These are phyloP conservation scores for Phycodurus eques DNA, from an alignment of 2,113 vertebrate genomes.

Conservation along the genomic window DNA sequence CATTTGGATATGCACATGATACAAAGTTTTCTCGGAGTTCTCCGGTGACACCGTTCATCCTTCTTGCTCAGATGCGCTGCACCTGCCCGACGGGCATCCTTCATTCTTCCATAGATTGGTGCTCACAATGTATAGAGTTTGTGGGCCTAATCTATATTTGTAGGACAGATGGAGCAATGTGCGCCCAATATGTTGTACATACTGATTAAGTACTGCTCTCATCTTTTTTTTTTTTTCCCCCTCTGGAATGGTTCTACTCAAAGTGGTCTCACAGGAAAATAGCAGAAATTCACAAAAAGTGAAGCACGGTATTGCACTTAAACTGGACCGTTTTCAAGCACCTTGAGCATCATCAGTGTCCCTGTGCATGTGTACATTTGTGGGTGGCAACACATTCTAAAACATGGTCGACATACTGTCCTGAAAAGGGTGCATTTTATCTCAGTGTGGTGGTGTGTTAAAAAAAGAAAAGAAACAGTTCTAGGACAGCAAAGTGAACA, in stretches of 20 bases:
- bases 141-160: slow-evolving; percentile 12
- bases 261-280: not conserved
- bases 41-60: not conserved
- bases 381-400: not conserved
- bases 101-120: slow-evolving; percentile 13
- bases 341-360: not conserved
- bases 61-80: slow-evolving; percentile 12
- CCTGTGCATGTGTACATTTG: not conserved
- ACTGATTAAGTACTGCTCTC: not conserved
- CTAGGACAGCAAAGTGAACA: not conserved
- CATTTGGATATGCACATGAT: slow-evolving; percentile 8
- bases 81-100: slow-evolving; percentile 22
- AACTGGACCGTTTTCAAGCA: not conserved
- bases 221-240: not conserved
- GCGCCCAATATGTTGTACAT: not conserved
- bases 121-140: not conserved
- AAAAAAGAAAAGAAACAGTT: not conserved
- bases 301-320: not conserved
- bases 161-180: not conserved
- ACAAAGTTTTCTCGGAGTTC: not conserved
- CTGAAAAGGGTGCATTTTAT: not conserved
- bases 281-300: not conserved
- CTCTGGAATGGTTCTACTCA: slow-evolving; percentile 2
- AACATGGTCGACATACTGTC: not conserved
- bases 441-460: not conserved